Evolutionary conservation across 2,888 invertebrate genomes (phyloP), one percentile per base, ranked within the genome.

Genomic region (Enchytraeus crypticus): DNA sequence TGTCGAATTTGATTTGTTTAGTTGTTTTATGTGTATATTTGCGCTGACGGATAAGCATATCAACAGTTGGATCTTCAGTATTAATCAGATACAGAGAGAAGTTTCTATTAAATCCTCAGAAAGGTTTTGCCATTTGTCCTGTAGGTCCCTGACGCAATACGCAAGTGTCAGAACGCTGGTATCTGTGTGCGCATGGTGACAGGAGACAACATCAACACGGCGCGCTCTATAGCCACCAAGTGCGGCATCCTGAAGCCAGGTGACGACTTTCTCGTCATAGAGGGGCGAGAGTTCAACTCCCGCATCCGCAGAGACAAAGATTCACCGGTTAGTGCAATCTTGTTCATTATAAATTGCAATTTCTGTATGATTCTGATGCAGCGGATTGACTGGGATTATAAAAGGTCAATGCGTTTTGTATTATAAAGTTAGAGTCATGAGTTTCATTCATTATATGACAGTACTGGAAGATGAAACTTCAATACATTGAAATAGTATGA

Each of bases 141-240:
- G 29, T 5, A 47, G 49, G 49, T 47, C 26, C 83, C 83, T 1
- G 93, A 92, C 70, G 97, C 98, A 46, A 98, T 99, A 72, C 84
- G 85, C 65, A 90, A 88, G 79, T 98, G 98, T 81, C 95, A 97
- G 83, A 87, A 89, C 73, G 92, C 98, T 51, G 98, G 98, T 70
- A 98, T 99, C 75, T 93, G 93, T 11, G 98, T 98, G 26, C 86
- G 97, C 62, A 98, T 98, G 98, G 97, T 98, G 59, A 98, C 98
- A 8, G 98, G 97, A 53, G 98, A 98, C 83, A 98, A 98, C 81
- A 88, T 98, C 69, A 97, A 97, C 83, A 99, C 98, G 47, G 97
- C 97, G 47, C 86, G 95, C 62, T 96, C 97, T 62, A 99, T 98
- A 77, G 96, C 98, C 45, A 83, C 88, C 71, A 96, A 97, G 80